Evolutionary conservation across 2,113 vertebrate species (phyloP), one percentile per base, ranked within the genome.

Genomic region (Cygnus buccinator): DNA sequence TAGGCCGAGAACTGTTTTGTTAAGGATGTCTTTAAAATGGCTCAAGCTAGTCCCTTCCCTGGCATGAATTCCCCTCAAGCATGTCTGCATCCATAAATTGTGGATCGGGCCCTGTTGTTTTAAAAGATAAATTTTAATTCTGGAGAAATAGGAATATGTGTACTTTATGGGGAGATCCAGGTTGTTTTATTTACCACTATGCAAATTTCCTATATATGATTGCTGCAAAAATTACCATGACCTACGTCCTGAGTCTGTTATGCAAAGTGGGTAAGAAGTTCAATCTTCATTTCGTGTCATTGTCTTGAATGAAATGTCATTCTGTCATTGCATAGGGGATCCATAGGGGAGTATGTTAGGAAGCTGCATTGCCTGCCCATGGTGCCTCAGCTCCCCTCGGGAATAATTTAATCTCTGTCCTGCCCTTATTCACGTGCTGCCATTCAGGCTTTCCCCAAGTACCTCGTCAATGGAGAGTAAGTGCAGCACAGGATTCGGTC

Each of bases 351-450:
- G 6, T 41, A 33, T 54, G 37, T 62, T 61, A 6, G 5, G 72
- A 89, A 58, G 70, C 52, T 29, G 57, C 41, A 16, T 67, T 88
- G 71, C 75, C n/a, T 90, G 79, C 39, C 41, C 57, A 37, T 31
- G 21, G 37, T 95, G 65, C 66, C 83, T 81, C 73, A 59, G 13
- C 33, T 82, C 3, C 22, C 18, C 59, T 44, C 19, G 33, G 78
- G 79, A 78, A 88, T 93, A 68, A 81, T 72, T 93, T 93, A 87
- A 77, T 86, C 86, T 90, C 79, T 81, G 59, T 77, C 77, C 79
- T 88, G 72, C 76, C 26, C 29, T 57, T 84, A 87, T 94, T 93
- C 86, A 93, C 16, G 5, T 87, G 48, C 90, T 96, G 93, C 88
- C 80, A 87, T 81, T 93, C 83, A 86, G 92, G 68, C 88, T 96